These are phyloP conservation scores for Indicator maculatus DNA, from an alignment of 2,113 vertebrate genomes.

Conservation along the genomic window DNA sequence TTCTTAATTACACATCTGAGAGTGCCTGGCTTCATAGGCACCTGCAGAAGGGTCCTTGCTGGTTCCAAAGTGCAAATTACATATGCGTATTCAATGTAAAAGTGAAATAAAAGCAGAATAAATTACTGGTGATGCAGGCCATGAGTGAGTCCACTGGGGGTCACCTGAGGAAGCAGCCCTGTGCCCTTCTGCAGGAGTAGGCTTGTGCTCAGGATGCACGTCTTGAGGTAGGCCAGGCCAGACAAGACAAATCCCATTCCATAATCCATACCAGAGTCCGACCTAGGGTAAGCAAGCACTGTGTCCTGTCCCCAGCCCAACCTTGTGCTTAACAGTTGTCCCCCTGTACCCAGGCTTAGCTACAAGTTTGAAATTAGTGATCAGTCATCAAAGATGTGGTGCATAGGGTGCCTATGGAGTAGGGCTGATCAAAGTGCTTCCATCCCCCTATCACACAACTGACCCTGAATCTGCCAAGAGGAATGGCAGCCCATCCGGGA, in stretches of 20 bases:
- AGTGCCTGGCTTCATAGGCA: constrained; percentile 13
- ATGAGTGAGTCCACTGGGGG: neutral
- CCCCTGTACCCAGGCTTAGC: neutral
- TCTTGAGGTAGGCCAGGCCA: neutral
- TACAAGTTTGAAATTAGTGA: rapidly evolving
- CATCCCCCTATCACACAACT: rapidly evolving
- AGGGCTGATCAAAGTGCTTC: neutral
- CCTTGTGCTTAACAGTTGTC: neutral
- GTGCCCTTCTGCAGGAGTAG: neutral
- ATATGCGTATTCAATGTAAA: constrained; percentile 51
- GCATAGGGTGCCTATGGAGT: rapidly evolving
- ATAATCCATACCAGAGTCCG: neutral
- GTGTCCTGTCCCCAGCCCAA: rapidly evolving
- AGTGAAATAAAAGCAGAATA: constrained; percentile 60
- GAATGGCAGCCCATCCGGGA: rapidly evolving
- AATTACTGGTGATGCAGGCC: constrained; percentile 12
- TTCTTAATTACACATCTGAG: constrained; percentile 63
- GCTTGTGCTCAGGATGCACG: neutral
- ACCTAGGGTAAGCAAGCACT: neutral
- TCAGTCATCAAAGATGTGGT: rapidly evolving
- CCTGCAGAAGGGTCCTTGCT: constrained; percentile 63
- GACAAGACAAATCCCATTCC: neutral
- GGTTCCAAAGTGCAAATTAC: constrained; percentile 35
- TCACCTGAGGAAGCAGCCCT: constrained; percentile 10
- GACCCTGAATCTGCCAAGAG: neutral